Base-by-base conservation (phyloP, 2,113 vertebrate species). In the Acrocephalus kingi region DNA sequence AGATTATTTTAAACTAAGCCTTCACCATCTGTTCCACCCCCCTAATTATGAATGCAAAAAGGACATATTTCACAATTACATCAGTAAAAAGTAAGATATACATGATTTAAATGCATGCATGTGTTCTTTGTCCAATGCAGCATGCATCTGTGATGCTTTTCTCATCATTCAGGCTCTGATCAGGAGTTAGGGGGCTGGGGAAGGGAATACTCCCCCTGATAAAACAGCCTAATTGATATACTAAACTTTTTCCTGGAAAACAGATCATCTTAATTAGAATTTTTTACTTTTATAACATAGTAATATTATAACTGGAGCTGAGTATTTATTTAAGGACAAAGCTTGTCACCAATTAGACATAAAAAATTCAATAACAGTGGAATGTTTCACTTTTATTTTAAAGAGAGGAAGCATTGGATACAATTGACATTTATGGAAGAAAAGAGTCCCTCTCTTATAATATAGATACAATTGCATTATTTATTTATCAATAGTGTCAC, bases 21-120 rank as follows among this genome's bases (percentile, higher is more conserved):
- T 98, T 98, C 97, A 97, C 98, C 98, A 98, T 98, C 98, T 98
- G 98, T 98, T 98, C 97, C 96, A 97, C 97, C 98, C 97, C 97
- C 98, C 98, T 98, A 98, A 98, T 98, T 98, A 98, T 97, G 97
- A 98, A 98, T 98, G 97, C 98, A 96, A 97, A 98, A 98, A 97
- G 98, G 98, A 98, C 98, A 98, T 98, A 98, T 98, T 98, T 98
- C 98, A 98, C 98, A 98, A 98, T 98, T 98, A 98, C 98, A 98
- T 98, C 98, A 98, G 98, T 98, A 98, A 98, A 98, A 98, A 98
- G 98, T 97, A 98, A 98, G 98, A 97, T 97, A 98, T 96, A 97
- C 96, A 96, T 98, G 97, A 98, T 98, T 98, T 98, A 98, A 98
- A 98, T 97, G 97, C 97, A 95, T 89, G 94, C 94, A 84, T 94